These are phyloP conservation scores for Premnoplex brunnescens DNA, from an alignment of 2,797 vertebrate genomes.

Conservation along the genomic window DNA sequence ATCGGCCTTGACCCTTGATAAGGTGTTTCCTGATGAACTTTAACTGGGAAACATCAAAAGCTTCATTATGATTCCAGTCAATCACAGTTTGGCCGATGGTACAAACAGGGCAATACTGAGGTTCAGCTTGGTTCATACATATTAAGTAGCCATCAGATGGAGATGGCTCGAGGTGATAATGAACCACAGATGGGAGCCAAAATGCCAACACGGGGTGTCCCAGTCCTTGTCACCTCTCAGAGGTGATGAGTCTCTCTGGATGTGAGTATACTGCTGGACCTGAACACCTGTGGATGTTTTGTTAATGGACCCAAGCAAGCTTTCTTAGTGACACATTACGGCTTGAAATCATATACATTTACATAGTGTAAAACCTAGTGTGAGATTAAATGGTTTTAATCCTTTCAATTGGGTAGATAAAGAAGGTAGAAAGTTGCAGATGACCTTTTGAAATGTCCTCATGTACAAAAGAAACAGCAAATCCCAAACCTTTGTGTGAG, in stretches of 20 bases:
- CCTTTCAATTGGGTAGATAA: not conserved
- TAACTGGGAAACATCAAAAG: not conserved
- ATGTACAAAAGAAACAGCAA: not conserved
- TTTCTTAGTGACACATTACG: not conserved
- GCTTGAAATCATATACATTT: not conserved
- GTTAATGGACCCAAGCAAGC: not conserved
- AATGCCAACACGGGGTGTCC: not conserved
- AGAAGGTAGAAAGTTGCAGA: not conserved
- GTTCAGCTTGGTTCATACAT: not conserved
- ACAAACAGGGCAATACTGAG: not conserved
- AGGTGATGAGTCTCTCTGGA: not conserved
- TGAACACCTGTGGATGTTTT: not conserved
- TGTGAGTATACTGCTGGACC: not conserved
- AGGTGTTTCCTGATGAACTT: not conserved
- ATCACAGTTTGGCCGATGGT: no score
- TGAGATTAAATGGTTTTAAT: not conserved
- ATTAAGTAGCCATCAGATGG: not conserved
- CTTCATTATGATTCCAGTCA: not conserved
- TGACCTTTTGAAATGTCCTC: not conserved
- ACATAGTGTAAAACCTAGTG: not conserved
- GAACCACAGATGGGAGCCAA: not conserved
- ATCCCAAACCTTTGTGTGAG: not conserved
- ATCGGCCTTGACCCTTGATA: not conserved
- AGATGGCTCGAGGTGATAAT: rapidly evolving
- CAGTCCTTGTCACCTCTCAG: not conserved